Percentiles rank a stretch among this genome's conserved stretches.
Conservation (phyloP, 2,113 vertebrate genomes). For the Gnathonemus longibarbis region DNA sequence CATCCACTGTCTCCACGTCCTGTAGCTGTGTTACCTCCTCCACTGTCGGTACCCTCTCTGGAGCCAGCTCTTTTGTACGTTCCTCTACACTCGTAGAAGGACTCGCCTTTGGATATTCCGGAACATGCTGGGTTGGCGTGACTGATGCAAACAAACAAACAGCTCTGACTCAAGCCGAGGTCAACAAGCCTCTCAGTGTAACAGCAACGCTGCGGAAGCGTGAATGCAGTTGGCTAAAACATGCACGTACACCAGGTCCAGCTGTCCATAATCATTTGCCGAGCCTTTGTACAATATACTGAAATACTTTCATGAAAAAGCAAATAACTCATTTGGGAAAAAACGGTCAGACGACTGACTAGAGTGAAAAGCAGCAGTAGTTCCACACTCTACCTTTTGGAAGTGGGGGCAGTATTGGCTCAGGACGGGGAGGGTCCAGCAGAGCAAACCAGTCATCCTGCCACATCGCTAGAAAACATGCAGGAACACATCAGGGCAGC, state of each 20-base stretch:
- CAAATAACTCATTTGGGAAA: background rate
- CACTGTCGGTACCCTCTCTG: background rate
- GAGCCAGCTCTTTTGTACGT: background rate
- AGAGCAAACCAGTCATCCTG: background rate
- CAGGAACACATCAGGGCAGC: background rate
- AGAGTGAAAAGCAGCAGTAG: background rate
- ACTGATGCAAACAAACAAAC: constrained; percentile 7
- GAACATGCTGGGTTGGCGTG: background rate
- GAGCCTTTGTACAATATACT: background rate
- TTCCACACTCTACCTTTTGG: background rate
- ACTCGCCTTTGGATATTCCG: background rate
- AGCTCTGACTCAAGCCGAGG: background rate
- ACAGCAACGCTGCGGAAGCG: background rate
- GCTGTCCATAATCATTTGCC: background rate
- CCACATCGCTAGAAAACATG: background rate
- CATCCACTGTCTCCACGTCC: background rate
- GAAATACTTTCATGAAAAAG: background rate
- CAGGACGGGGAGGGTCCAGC: background rate
- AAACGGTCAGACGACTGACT: background rate
- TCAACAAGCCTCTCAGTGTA: background rate
- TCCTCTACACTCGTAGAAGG: background rate
- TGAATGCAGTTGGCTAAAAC: background rate
- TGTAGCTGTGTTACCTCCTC: background rate
- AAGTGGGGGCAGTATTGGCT: constrained; percentile 2
- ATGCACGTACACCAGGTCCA: background rate